Base-by-base conservation (phyloP, 2,113 vertebrate species). In the Clupea harengus region DNA sequence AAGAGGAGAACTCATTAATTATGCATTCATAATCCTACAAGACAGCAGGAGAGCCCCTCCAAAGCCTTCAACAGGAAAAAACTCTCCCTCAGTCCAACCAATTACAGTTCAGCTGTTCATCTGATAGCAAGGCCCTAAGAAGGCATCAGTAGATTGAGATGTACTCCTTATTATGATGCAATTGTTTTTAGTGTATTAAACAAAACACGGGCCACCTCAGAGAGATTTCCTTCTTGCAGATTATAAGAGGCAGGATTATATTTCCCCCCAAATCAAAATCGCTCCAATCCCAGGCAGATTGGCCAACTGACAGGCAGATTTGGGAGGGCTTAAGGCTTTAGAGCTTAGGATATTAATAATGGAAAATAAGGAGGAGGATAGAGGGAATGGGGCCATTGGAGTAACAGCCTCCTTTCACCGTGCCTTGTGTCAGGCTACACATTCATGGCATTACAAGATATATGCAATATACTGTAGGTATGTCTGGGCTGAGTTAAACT, bases 221-320 rank as follows among this genome's bases (percentile, higher is more conserved):
- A 0, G 72, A 52, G 22, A 9, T 54, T 72, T 17, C 45, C n/a
- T 50, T 3, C 13, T 39, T 32, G 46, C 85, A 82, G 54, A 88
- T 88, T 85, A 85, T 17, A 45, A 54, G 60, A 64, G 72, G 50
- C n/a, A 49, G 52, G 84, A 84, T 86, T 83, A 86, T 52, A 52
- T 54, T 86, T 72, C 75, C 47, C 45, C 45, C 22, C 54, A 50
- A 64, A 87, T 82, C 20, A 10, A 72, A 72, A 72, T 72, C 64
- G 8, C 72, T 46, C 47, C 82, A 85, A 82, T 85, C 50, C 64
- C 45, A 20, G 45, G 64, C 49, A 81, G 45, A 67, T 81, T 39
- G 45, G 7, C 28, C 13, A 67, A 67, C 80, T 32, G 67, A 80
- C 84, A 81, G 83, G 22, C 49, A 7, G 44, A 67, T 83, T 75